Evolutionary conservation across 1,140 invertebrate genomes (phyloP), one percentile per base, ranked within the genome.

Genomic region (Cherax destructor): DNA sequence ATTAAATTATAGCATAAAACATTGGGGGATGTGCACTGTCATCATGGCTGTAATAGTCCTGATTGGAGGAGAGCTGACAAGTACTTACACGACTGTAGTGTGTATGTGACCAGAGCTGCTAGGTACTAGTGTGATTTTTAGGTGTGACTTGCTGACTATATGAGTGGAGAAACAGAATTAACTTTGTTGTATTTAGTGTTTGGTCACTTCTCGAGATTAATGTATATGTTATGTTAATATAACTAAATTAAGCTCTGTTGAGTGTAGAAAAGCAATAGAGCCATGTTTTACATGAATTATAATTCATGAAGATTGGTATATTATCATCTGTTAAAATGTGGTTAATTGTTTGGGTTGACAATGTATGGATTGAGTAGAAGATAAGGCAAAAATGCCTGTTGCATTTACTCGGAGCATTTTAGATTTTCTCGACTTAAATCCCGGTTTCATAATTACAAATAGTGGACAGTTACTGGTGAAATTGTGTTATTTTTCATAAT

Each of bases 1-100:
- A 88, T 88, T 88, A 88, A 78, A 79, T 88, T 88, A 88, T 88
- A 88, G 86, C 61, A 24, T 88, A 88, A 88, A 88, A 65, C 85
- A 88, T 88, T 88, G 86, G 86, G 86, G 86, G 86, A 52, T 88
- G 77, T 80, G 59, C 86, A 88, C 86, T 88, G 86, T 88, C 86
- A 61, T 56, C 76, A 65, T 69, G 59, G 77, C 59, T 79, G 74
- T 56, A n/a, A 80, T 30, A 76, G n/a, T 65, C 59, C 86, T 61
- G 47, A 56, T 74, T 74, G 69, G 24, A 74, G 69, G 69, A 74
- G 69, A 74, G 24, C 69, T 74, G 69, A 74, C 69, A 74, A 7
- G 69, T 21, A 74, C 24, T 24, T 30, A 74, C 9, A 21, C 21
- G n/a, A 74, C 30, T 74, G 65, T 69, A 69, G 21, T 5, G 13